Conservation (phyloP, 2,797 vertebrate species). For the Muraenolepis orangiensis region DNA sequence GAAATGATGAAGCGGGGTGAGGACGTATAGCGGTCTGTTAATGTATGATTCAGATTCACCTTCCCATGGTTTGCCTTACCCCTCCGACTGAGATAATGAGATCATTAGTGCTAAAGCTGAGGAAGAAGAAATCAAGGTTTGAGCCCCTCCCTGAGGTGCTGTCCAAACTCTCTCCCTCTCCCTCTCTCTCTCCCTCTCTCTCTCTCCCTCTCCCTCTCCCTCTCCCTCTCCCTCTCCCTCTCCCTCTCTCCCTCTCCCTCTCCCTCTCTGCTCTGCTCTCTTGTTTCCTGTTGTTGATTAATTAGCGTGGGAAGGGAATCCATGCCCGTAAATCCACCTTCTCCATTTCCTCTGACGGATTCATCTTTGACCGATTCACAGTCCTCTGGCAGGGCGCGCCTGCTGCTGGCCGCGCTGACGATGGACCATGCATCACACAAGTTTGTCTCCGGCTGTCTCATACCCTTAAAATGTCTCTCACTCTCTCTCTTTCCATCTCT, state of each 20-base stretch:
- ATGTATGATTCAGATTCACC: neutral
- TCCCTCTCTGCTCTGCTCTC: neutral
- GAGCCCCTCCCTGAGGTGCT: neutral
- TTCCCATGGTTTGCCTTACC: neutral
- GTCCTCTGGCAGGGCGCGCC: conserved; percentile 1
- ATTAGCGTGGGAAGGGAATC: conserved; percentile 55
- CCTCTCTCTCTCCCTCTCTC: neutral
- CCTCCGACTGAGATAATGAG: conserved; percentile 9
- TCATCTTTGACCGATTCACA: conserved; percentile 41
- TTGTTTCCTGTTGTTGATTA: conserved; percentile 46
- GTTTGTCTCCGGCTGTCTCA: conserved; percentile 11
- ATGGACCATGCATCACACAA: conserved; percentile 4
- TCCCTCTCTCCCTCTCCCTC: neutral
- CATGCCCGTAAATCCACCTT: conserved; percentile 37
- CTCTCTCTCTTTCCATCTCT: neutral
- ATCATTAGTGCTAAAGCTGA: conserved; percentile 20
- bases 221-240: neutral
- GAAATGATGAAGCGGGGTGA: neutral
- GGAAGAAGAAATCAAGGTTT: conserved; percentile 13
- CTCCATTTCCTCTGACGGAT: conserved; percentile 22
- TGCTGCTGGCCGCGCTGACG: conserved; percentile 6
- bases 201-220: neutral
- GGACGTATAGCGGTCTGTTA: neutral
- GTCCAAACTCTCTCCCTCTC: neutral
- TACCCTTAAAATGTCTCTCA: neutral